Evolutionary conservation across 2,797 vertebrate genomes (phyloP), one percentile per base, ranked within the genome.

Genomic region (Lates japonicus): DNA sequence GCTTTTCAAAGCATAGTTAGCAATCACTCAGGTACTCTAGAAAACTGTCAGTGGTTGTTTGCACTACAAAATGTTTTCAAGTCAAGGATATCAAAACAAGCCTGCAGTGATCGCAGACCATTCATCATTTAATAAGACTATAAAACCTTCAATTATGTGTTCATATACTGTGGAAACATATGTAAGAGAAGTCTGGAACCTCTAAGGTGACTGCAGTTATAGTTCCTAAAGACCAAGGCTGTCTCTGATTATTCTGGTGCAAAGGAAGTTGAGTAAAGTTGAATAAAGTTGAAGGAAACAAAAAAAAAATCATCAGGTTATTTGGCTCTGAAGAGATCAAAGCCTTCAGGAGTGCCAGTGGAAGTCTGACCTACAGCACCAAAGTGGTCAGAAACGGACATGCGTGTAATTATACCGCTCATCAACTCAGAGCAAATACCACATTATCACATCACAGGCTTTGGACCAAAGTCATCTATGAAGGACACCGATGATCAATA

Each of bases 401-500:
- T 31, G 51, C 1, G 0, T 68, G 49, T 59, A 80, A 79, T 77
- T 80, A 78, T 37, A 70, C 39, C 2, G 17, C 74, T 77, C 52
- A 73, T 85, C 83, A 81, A 19, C 31, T 79, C n/a, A 37, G 62
- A 68, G 55, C 41, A 64, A 82, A 74, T 51, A 46, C 25, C 55
- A 54, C 74, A 87, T 87, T 76, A 80, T 69, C 83, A 89, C 57
- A 83, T 86, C 76, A 84, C 19, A 88, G 74, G 57, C 22, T 78
- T 51, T 22, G 41, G n/a, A 55, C 44, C 58, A 90, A 86, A 87
- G 79, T 86, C 77, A 65, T 73, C 76, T 11, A 16, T 51, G 52
- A 90, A 89, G 86, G 89, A 81, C 87, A 64, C 17, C 9, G 49
- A 65, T 70, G 78, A 92, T 86, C 91, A 86, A 90, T 90, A 83